A percentile compares a stretch with the other conserved stretches of the same genome.
Evolutionary conservation across 2,113 vertebrate genomes (phyloP).

Genomic region (Myotis yumanensis): DNA sequence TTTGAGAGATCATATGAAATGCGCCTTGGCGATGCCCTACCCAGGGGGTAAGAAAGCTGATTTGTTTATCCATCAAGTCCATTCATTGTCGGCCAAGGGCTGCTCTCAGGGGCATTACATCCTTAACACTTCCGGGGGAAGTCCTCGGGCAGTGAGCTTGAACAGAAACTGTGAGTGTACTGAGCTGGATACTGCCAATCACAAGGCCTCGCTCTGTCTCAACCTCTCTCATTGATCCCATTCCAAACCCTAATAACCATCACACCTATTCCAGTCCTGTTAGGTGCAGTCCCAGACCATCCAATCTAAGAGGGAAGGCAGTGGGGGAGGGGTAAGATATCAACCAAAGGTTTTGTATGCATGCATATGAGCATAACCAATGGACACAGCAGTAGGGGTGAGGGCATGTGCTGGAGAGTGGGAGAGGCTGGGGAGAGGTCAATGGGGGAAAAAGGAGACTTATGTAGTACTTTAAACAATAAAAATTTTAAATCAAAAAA

Average conservation of each 20-base stretch:
- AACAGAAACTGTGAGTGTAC: background rate
- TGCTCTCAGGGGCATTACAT: background rate
- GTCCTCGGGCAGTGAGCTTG: background rate
- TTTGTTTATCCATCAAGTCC: background rate
- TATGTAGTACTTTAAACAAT: too few relatives aligned
- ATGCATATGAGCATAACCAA: too few relatives aligned
- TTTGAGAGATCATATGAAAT: background rate
- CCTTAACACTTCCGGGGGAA: too few relatives aligned
- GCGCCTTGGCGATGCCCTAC: background rate
- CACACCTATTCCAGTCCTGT: background rate
- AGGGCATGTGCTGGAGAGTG: too few relatives aligned
- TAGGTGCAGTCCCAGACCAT: background rate
- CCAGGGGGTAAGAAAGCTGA: background rate
- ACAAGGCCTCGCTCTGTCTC: fast-evolving
- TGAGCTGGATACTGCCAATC: fast-evolving
- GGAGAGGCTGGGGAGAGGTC: too few relatives aligned
- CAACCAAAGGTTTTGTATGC: too few relatives aligned
- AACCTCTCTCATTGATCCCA: too few relatives aligned
- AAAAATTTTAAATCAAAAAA: too few relatives aligned
- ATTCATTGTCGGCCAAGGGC: background rate
- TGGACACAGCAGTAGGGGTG: too few relatives aligned
- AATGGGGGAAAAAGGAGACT: too few relatives aligned
- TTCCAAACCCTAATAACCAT: background rate
- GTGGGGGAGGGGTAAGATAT: too few relatives aligned
- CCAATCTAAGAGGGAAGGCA: too few relatives aligned